Percentiles rank a stretch among this genome's conserved stretches.
Evolutionary conservation across 2,888 invertebrate species (phyloP).

Genomic region (Empis stercorea): DNA sequence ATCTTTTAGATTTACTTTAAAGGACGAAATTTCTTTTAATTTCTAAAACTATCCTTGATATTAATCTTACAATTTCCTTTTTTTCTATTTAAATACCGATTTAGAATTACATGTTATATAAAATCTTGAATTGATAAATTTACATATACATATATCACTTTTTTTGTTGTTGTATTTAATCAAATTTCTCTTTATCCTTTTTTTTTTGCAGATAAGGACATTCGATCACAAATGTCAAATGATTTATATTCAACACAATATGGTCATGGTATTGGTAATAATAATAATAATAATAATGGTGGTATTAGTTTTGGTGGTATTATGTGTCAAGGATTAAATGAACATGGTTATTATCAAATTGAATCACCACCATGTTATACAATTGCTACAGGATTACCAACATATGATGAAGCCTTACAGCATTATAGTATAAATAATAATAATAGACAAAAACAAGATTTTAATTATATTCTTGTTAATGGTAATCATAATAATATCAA

Average conservation of each 20-base stretch:
- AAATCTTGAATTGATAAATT: too few relatives aligned
- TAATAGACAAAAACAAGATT: neutral
- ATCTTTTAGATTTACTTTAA: too few relatives aligned
- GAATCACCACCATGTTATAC: constrained; percentile 50
- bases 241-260: constrained; percentile 12
- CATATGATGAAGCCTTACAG: constrained; percentile 48
- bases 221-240: constrained; percentile 27
- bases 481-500: too few relatives aligned
- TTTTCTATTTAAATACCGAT: too few relatives aligned
- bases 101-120: too few relatives aligned
- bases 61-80: too few relatives aligned
- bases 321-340: constrained; percentile 13
- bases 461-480: neutral
- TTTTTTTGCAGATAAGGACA: constrained; percentile 32
- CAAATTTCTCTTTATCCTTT: constrained; percentile 6
- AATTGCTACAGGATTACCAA: constrained; percentile 48
- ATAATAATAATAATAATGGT: neutral
- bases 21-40: too few relatives aligned
- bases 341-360: constrained; percentile 31
- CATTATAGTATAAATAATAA: constrained; percentile 23
- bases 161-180: neutral
- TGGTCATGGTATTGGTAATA: neutral
- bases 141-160: too few relatives aligned
- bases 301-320: constrained; percentile 4
- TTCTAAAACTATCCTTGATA: too few relatives aligned